These are phyloP conservation scores for Mnemiopsis leidyi DNA, from an alignment of 37 sponge, comb jelly and placozoan genomes.

Conservation along the genomic window DNA sequence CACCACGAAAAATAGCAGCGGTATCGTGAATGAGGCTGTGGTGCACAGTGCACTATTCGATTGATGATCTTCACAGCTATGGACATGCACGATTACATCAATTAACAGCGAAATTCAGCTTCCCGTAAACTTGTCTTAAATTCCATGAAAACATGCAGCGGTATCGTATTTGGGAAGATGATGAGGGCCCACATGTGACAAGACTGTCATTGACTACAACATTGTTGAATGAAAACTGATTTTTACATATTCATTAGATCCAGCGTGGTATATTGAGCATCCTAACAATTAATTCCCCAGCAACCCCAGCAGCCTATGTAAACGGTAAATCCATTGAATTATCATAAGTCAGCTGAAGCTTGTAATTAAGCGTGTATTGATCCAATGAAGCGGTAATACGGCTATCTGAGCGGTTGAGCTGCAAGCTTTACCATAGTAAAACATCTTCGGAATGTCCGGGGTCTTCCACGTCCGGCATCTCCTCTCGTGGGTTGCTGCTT, in stretches of 20 bases:
- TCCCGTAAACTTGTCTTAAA: background rate
- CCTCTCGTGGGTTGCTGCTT: background rate
- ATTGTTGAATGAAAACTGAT: no score
- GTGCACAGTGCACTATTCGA: no score
- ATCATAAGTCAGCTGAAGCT: background rate
- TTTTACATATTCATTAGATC: background rate
- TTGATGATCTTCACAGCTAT: background rate
- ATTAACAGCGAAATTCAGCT: background rate
- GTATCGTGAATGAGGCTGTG: background rate
- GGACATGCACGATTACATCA: background rate
- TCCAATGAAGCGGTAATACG: background rate
- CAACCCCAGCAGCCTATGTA: background rate
- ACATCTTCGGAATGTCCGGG: background rate
- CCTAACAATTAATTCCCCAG: background rate
- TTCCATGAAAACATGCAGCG: background rate
- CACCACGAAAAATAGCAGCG: background rate
- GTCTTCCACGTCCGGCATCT: conserved; percentile 8
- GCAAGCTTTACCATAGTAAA: background rate
- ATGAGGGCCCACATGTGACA: no score
- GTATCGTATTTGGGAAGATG: background rate
- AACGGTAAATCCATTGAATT: background rate
- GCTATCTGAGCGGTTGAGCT: background rate
- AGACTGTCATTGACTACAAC: no score
- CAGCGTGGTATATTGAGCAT: background rate
- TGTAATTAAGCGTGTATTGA: background rate